phyloP scores from a whole-genome alignment of 2,113 vertebrate genomes.

The Nematolebias whitei region DNA sequence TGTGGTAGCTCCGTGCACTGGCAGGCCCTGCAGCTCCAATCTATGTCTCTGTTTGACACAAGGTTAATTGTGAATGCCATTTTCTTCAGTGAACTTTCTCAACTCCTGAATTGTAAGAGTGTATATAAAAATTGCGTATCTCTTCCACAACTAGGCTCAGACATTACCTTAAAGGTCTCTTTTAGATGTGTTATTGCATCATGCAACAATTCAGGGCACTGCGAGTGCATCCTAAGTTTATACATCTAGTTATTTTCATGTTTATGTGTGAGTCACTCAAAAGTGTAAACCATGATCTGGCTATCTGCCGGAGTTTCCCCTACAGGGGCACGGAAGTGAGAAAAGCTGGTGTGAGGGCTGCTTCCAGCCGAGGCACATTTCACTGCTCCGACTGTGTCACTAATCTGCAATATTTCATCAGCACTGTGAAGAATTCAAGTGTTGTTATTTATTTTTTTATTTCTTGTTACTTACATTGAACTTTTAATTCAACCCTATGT shows the following conservation, averaged over 20 bases:
- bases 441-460: conserved; percentile 8
- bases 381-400: conserved; percentile 12
- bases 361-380: conserved; percentile 16
- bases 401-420: conserved; percentile 22
- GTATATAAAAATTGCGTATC: background rate
- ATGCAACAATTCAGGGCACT: conserved; percentile 23
- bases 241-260: conserved; percentile 4
- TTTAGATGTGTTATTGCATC: conserved; percentile 34
- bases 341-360: conserved; percentile 14
- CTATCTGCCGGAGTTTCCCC: conserved; percentile 18
- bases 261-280: conserved; percentile 31
- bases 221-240: conserved; percentile 5
- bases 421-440: background rate
- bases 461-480: background rate
- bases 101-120: conserved; percentile 10
- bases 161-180: conserved; percentile 32
- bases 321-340: conserved; percentile 21
- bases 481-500: background rate
- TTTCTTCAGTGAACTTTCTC: background rate
- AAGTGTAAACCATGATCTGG: conserved; percentile 18
- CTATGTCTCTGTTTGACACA: conserved; percentile 13
- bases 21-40: conserved; percentile 10
- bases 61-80: conserved; percentile 9
- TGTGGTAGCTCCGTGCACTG: conserved; percentile 8
- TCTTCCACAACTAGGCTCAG: conserved; percentile 23